Evolutionary conservation across 2,797 vertebrate species (phyloP), one percentile per base, ranked within the genome.

Genomic region (Apodemus agrarius): DNA sequence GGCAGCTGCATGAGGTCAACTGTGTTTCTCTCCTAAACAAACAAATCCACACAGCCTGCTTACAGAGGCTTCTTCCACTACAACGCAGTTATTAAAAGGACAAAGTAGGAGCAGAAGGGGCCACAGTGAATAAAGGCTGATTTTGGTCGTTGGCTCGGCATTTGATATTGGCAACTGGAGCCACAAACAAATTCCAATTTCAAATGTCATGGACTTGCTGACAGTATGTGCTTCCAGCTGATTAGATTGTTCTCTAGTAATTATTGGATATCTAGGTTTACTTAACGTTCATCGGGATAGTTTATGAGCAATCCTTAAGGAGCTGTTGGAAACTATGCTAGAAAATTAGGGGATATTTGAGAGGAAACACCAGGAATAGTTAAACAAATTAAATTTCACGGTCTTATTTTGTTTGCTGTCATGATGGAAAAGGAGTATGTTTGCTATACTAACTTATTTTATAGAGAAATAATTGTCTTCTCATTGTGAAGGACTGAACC

Each of bases 121-220:
- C 31, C 37, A n/a, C 12, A 9, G 43, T 29, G 40, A 95, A 49
- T 61, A 13, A 16, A 74, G 82, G 83, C 89, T 82, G 76, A 91
- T 92, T 90, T 91, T 22, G 40, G 8, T 54, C 91, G 87, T 82
- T 17, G 76, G 63, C 69, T 78, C 81, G 75, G 26, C 16, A 26
- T 93, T 89, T 59, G 14, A 34, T 49, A 34, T 46, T 95, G 91
- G 85, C 81, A 75, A 59, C 63, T 11, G 1, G 17, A 63, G 17
- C 26, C 9, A 75, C 76, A 79, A 78, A 91, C 52, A 85, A 84
- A 95, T 88, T 81, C 81, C 82, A 93, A 88, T 94, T 95, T 49
- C 54, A 76, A 94, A 93, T 92, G 81, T 82, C 72, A 82, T 52
- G 61, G 67, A 92, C 46, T 69, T 96, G 57, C 34, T 85, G 54